These are phyloP conservation scores for Drosophila multiciliata DNA, from an alignment of 2,888 invertebrate species.

Conservation along the genomic window DNA sequence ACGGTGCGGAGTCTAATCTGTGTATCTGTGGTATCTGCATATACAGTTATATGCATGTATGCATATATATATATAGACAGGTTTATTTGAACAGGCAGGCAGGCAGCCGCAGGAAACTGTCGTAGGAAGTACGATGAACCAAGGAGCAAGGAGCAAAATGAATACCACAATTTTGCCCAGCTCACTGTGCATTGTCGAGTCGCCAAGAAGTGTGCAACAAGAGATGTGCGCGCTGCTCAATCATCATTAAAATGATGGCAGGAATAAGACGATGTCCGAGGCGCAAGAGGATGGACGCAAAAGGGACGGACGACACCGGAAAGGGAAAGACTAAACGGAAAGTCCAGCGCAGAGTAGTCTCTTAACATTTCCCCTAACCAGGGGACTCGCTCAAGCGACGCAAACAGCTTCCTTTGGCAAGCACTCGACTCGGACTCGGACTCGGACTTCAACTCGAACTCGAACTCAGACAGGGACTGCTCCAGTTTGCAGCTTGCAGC, in stretches of 20 bases:
- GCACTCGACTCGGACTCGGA: conserved; percentile 6
- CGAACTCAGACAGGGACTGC: neutral
- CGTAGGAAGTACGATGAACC: conserved; percentile 37
- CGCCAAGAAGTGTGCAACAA: conserved; percentile 69
- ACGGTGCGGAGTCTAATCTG: conserved; percentile 44
- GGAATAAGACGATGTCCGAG: neutral
- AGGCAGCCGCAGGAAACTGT: conserved; percentile 52
- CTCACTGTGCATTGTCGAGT: conserved; percentile 44
- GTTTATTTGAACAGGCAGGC: conserved; percentile 47
- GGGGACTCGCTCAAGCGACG: conserved; percentile 68
- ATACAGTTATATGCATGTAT: neutral
- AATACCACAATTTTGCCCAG: neutral
- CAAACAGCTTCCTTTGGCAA: conserved; percentile 72
- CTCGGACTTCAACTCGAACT: neutral
- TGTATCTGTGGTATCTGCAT: conserved; percentile 19
- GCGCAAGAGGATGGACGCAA: neutral
- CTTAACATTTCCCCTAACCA: conserved; percentile 61
- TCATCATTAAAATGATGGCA: conserved; percentile 69
- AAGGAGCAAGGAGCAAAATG: neutral
- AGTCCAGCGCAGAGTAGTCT: conserved; percentile 47
- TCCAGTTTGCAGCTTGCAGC: conserved; percentile 1
- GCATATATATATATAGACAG: conserved; percentile 25
- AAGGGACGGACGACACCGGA: neutral
- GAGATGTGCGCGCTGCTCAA: conserved; percentile 70
- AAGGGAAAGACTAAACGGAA: conserved; percentile 28